Evolutionary conservation across 2,797 vertebrate genomes (phyloP).

Genomic region (Geotrypetes seraphini): DNA sequence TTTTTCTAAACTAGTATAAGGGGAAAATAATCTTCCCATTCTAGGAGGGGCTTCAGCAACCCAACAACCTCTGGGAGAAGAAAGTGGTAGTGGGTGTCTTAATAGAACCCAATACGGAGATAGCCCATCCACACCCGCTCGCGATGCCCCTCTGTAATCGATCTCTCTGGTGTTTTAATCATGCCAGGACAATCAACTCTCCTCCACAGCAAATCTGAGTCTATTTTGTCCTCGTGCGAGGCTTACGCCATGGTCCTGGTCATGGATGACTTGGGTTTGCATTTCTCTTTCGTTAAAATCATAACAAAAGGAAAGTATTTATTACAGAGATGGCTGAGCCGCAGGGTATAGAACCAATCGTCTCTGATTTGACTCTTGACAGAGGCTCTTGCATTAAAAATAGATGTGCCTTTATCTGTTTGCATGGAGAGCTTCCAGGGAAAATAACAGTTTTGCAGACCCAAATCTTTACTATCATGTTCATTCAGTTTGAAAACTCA

Average conservation of each 20-base stretch:
- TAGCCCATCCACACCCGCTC: too few species aligned
- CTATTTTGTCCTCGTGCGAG: conserved; percentile 16
- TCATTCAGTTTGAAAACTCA: conserved; percentile 70
- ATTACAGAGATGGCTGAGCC: conserved; percentile 52
- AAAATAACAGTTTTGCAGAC: conserved; percentile 63
- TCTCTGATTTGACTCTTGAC: conserved; percentile 46
- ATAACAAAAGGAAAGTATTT: conserved; percentile 59
- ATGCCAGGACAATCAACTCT: too few species aligned
- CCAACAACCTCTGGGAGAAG: too few species aligned
- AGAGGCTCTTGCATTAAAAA: conserved; percentile 42
- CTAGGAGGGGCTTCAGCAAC: too few species aligned
- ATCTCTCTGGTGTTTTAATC: too few species aligned
- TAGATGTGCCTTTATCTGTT: conserved; percentile 63
- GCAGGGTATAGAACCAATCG: conserved; percentile 50
- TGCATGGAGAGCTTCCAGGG: conserved; percentile 63
- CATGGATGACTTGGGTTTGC: conserved; percentile 46
- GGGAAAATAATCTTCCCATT: too few species aligned
- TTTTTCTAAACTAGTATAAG: too few species aligned
- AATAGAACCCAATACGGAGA: too few species aligned
- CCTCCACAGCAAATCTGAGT: conserved; percentile 26
- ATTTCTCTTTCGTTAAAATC: conserved; percentile 37
- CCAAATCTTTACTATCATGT: conserved; percentile 60
- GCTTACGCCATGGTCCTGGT: conserved; percentile 24
- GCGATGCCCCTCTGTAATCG: too few species aligned
- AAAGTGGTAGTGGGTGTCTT: too few species aligned